Evolutionary conservation across 2,888 invertebrate species (phyloP), one percentile per base, ranked within the genome.

Genomic region (Caenorhabditis sinica): DNA sequence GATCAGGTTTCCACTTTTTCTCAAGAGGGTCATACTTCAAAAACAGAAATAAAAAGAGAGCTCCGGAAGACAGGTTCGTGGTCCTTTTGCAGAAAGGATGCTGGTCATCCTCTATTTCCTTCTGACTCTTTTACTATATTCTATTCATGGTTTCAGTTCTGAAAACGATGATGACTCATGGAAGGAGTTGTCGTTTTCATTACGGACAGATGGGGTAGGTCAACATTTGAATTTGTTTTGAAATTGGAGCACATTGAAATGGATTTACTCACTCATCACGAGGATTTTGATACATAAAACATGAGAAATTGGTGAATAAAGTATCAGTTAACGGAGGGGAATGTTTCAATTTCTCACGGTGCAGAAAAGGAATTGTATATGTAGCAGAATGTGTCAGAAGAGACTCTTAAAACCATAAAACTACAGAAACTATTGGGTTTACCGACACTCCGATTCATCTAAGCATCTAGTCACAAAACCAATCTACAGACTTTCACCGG

Each of bases 101-200:
- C 8, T 71, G 71, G 58, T 58, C 72, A 60, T 53, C 33, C 17
- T 72, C 56, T 61, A 40, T 49, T 72, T 72, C 45, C 60, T 61
- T 61, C 20, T 58, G 43, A 28, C 33, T 58, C n/a, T 56, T 56
- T 15, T 9, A 28, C 56, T 56, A 25, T 60, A n/a, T 25, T 72
- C 43, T 45, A 56, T 58, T 43, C 56, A 45, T 56, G 72, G 63
- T 25, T 56, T 72, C 23, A 69, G 20, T 45, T 17, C 11, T 51
- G 77, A 77, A 23, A 51, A 77, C 28, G 79, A 79, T 45, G 79
- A 79, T 71, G 79, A 79, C 36, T 79, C 71, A 33, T 79, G 79
- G 79, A 79, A 79, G 58, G 79, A 79, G 60, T 53, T 79, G 23
- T 51, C 53, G 11, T 72, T 79, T 43, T 43, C 79, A 33, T 45